Evolutionary conservation across 2,113 vertebrate genomes (phyloP).

Genomic region (Petromus typicus): DNA sequence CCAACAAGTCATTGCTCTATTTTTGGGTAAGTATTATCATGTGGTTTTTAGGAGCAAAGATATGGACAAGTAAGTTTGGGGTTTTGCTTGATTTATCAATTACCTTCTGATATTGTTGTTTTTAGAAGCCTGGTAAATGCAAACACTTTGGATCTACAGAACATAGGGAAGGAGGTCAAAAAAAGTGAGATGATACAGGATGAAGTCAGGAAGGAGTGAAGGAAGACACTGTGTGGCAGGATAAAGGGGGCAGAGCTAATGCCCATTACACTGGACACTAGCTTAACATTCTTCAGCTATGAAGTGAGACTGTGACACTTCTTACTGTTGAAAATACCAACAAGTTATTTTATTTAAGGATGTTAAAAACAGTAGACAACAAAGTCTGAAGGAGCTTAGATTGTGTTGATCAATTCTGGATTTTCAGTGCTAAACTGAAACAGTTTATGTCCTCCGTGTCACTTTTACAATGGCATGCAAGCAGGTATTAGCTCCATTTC

Average conservation of each 20-base stretch:
- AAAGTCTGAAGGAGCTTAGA: not conserved
- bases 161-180: not conserved
- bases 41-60: not conserved
- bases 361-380: not conserved
- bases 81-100: not conserved
- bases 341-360: not conserved
- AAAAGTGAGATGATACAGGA: not conserved
- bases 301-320: not conserved
- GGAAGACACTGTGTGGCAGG: not conserved
- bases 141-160: not conserved
- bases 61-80: not conserved
- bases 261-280: not conserved
- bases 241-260: not conserved
- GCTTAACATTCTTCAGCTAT: not conserved
- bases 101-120: not conserved
- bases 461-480: not conserved
- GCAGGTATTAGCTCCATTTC: not conserved
- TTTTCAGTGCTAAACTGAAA: not conserved
- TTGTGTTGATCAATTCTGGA: not conserved
- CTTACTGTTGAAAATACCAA: not conserved
- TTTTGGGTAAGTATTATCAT: not conserved
- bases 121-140: not conserved
- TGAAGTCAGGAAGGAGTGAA: not conserved
- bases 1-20: not conserved
- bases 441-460: not conserved